Conservation (phyloP, 2,797 vertebrate species). For the Parauchenoglanis punctatus region DNA sequence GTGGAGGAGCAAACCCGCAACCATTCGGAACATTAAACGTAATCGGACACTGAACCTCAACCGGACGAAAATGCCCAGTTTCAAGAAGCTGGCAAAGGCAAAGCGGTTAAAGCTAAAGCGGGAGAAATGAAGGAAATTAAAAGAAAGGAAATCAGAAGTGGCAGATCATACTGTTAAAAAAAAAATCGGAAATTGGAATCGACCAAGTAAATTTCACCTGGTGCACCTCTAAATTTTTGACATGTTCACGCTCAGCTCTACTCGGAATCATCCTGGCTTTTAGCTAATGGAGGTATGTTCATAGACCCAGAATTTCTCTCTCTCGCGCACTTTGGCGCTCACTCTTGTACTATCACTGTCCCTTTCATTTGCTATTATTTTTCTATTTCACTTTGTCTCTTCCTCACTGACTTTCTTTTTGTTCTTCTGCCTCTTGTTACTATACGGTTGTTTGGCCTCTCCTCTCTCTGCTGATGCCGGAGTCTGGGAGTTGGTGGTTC, state of each 20-base stretch:
- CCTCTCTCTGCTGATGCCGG: slow-evolving; percentile 63
- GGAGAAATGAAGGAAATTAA: no score
- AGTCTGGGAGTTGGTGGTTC: slow-evolving; percentile 61
- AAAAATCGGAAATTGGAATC: no score
- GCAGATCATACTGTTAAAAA: no score
- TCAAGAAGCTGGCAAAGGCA: no score
- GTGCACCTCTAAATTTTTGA: background rate
- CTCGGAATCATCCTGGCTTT: background rate
- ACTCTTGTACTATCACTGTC: slow-evolving; percentile 11
- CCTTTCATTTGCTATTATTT: slow-evolving; percentile 38
- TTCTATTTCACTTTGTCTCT: slow-evolving; percentile 20
- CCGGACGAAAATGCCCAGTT: no score
- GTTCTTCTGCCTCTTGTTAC: slow-evolving; percentile 49
- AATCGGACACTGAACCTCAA: no score
- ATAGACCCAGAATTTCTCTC: background rate
- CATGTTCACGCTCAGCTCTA: background rate
- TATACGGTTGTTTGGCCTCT: background rate
- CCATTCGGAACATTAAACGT: no score
- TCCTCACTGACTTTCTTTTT: slow-evolving; percentile 17
- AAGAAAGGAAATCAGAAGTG: no score
- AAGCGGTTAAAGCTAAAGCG: no score
- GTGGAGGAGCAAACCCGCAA: no score
- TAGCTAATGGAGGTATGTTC: background rate
- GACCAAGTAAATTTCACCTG: no score
- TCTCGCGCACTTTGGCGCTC: slow-evolving; percentile 16